Conservation (phyloP, 2,888 invertebrate genomes). For the Ferdinandea cuprea region DNA sequence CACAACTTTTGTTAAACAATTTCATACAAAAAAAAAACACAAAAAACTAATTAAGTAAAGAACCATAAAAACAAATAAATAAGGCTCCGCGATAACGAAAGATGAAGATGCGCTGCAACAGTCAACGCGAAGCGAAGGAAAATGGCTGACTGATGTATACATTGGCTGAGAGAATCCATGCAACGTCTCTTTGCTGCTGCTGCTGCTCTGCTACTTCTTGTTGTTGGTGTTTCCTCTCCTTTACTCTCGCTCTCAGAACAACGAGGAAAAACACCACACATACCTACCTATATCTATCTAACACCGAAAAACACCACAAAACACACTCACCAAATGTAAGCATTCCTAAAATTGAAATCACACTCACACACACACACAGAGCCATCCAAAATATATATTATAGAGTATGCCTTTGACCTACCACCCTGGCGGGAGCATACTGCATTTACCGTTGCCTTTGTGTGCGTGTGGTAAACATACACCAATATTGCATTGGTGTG, state of each 20-base stretch:
- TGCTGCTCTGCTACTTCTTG: background rate
- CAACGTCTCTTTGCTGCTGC: conserved; percentile 46
- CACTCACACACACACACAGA: conserved; percentile 18
- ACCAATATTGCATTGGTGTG: conserved; percentile 32
- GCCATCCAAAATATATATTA: conserved; percentile 16
- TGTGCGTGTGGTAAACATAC: conserved; percentile 6
- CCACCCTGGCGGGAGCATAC: conserved; percentile 56
- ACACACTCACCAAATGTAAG: conserved; percentile 32
- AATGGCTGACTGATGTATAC: conserved; percentile 80
- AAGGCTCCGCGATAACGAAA: conserved; percentile 61
- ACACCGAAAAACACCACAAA: conserved; percentile 55
- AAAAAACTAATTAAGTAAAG: conserved; percentile 29
- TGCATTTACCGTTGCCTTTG: conserved; percentile 22
- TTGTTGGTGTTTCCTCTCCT: conserved; percentile 42
- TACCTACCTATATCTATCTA: conserved; percentile 36
- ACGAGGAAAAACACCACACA: conserved; percentile 50
- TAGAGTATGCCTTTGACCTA: conserved; percentile 68
- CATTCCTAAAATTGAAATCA: conserved; percentile 31
- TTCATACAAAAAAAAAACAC: conserved; percentile 14
- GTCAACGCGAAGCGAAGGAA: conserved; percentile 81
- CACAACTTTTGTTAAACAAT: conserved; percentile 4
- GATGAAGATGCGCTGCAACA: conserved; percentile 69
- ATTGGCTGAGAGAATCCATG: conserved; percentile 71
- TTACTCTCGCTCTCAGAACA: conserved; percentile 55
- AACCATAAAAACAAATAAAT: conserved; percentile 53